A percentile compares a stretch with the other conserved stretches of the same genome.
phyloP scores from a whole-genome alignment of 1,140 invertebrate genomes.

The Portunus trituberculatus region DNA sequence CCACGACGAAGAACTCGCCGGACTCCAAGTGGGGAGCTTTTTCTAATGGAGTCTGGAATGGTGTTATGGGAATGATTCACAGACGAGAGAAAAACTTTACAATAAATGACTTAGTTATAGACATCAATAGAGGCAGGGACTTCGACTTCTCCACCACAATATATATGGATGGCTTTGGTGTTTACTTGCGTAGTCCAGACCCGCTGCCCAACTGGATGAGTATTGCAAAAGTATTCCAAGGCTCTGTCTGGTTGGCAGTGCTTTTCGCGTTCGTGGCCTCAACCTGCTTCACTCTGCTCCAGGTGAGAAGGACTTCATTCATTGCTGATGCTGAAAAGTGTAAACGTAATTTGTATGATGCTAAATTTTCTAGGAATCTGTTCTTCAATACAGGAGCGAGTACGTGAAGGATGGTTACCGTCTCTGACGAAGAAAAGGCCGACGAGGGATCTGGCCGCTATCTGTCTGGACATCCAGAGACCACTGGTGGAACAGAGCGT shows the following conservation, averaged over 20 bases:
- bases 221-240: background rate
- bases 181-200: conserved; percentile 42
- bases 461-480: background rate
- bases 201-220: conserved; percentile 61
- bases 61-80: conserved; percentile 68
- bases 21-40: conserved; percentile 62
- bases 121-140: background rate
- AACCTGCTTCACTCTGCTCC: background rate
- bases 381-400: background rate
- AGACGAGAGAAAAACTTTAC: conserved; percentile 68
- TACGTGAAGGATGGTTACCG: background rate
- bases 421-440: background rate
- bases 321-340: too few relatives aligned
- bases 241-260: background rate
- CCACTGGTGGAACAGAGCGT: background rate
- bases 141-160: conserved; percentile 60
- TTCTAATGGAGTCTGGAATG: conserved; percentile 63
- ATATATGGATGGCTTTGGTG: conserved; percentile 61
- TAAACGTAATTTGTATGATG: too few relatives aligned
- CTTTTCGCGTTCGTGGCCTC: background rate
- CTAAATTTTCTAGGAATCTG: background rate
- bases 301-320: background rate
- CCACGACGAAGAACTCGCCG: conserved; percentile 14
- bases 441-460: background rate
- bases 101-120: conserved; percentile 62